A percentile compares a stretch with the other conserved stretches of the same genome.
These are phyloP conservation scores for Sebastes ruberrimus DNA, from an alignment of 2,797 vertebrate species.

Conservation along the genomic window DNA sequence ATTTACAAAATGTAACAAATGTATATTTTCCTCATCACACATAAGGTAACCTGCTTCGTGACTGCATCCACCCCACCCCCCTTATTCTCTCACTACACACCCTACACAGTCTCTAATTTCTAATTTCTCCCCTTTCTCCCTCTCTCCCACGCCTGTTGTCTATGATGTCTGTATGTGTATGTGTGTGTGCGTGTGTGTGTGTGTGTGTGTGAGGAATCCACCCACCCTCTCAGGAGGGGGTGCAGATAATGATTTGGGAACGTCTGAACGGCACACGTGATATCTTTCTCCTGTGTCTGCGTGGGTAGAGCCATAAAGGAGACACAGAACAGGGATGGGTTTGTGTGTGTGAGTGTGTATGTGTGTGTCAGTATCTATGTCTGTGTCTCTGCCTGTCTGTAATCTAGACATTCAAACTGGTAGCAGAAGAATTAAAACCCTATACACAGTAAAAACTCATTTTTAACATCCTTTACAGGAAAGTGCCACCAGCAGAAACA, in stretches of 20 bases:
- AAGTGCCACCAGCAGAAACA: constrained; percentile 8
- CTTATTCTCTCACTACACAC: constrained; percentile 45
- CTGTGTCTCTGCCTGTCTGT: constrained; percentile 2
- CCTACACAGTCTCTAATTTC: constrained; percentile 52
- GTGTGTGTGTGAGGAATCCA: constrained; percentile 56
- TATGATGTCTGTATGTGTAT: constrained; percentile 51
- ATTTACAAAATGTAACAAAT: constrained; percentile 27
- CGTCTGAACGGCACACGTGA: constrained; percentile 72
- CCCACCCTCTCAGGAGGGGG: constrained; percentile 80
- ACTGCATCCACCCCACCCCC: constrained; percentile 30
- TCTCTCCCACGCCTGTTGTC: constrained; percentile 71
- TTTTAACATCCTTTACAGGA: not conserved
- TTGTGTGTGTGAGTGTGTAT: constrained; percentile 25
- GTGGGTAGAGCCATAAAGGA: constrained; percentile 73
- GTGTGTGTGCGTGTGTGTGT: constrained; percentile 27
- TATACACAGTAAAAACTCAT: not conserved
- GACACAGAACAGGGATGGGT: constrained; percentile 37
- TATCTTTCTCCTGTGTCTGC: constrained; percentile 67
- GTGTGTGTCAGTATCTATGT: not conserved
- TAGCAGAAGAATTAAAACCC: constrained; percentile 11
- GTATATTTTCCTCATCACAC: constrained; percentile 47
- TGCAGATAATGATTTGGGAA: constrained; percentile 82
- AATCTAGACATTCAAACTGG: constrained; percentile 24
- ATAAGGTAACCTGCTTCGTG: constrained; percentile 56
- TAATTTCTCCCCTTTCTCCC: constrained; percentile 43